Percentiles rank a stretch among this genome's conserved stretches.
phyloP scores from a whole-genome alignment of 64 coral and sea anemone species.

The Cladopsammia gracilis region DNA sequence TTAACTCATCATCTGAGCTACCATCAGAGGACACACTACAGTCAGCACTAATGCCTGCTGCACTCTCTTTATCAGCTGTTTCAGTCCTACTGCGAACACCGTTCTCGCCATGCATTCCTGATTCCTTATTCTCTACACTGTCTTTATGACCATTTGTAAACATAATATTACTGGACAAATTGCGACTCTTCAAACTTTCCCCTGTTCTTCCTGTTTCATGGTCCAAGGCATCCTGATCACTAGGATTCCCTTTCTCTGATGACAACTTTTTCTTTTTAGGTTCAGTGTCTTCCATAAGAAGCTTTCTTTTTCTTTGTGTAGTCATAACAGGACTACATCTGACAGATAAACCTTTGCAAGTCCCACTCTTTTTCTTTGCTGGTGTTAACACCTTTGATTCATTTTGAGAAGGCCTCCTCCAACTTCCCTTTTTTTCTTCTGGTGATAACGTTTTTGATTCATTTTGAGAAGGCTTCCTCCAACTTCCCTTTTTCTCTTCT shows the following conservation, averaged over 20 bases:
- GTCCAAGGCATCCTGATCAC: neutral
- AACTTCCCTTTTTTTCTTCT: no score
- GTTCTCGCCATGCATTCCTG: neutral
- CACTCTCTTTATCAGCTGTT: neutral
- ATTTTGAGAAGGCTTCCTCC: no score
- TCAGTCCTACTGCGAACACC: no score
- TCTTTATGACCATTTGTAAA: neutral
- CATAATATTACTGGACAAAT: no score
- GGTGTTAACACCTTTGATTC: neutral
- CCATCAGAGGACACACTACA: conserved; percentile 1
- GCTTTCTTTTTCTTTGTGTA: neutral
- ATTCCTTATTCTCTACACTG: neutral
- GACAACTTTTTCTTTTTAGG: neutral
- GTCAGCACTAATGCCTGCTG: neutral
- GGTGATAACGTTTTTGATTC: no score
- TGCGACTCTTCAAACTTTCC: neutral
- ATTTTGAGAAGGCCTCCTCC: neutral
- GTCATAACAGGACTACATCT: neutral
- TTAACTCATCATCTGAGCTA: conserved; percentile 63
- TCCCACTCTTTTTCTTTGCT: neutral
- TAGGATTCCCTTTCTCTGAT: neutral
- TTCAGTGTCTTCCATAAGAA: neutral
- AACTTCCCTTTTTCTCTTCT: no score
- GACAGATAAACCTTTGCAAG: neutral
- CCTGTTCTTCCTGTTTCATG: neutral